Percentiles rank a stretch among this genome's conserved stretches.
Conservation (phyloP, 1,140 invertebrate species). For the Zaprionus ornatus region DNA sequence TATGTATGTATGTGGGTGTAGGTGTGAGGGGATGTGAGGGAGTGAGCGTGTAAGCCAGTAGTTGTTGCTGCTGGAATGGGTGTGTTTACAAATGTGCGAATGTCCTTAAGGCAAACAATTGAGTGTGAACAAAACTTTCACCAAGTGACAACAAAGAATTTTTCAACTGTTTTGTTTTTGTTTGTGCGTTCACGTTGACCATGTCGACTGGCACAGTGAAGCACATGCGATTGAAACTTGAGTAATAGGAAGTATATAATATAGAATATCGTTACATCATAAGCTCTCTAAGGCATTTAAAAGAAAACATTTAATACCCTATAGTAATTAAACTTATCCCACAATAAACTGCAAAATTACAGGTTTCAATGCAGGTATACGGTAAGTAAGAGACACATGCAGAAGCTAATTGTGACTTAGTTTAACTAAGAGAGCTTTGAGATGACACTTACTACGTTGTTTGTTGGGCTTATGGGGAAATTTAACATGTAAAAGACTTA, state of each 20-base stretch:
- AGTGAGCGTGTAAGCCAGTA: constrained; percentile 12
- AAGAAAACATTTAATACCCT: too few species aligned
- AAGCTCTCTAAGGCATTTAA: too few species aligned
- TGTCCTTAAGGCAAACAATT: constrained; percentile 82
- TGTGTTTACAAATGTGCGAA: constrained; percentile 80
- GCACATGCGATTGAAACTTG: not conserved
- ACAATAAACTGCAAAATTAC: too few species aligned
- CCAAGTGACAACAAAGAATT: constrained; percentile 72
- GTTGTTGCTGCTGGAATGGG: constrained; percentile 36
- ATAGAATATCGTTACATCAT: too few species aligned
- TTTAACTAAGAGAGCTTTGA: not conserved
- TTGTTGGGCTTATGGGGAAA: too few species aligned
- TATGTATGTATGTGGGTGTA: constrained; percentile 26
- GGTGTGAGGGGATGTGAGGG: constrained; percentile 16
- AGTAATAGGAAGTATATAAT: not conserved
- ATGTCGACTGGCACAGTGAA: constrained; percentile 48
- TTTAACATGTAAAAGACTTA: not conserved
- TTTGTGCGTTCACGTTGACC: constrained; percentile 27
- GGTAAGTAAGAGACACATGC: too few species aligned
- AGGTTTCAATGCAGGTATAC: too few species aligned
- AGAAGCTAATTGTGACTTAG: too few species aligned
- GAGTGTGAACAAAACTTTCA: constrained; percentile 82
- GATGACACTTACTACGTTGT: not conserved
- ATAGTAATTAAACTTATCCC: too few species aligned
- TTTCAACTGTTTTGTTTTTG: constrained; percentile 55